Evolutionary conservation across 2,113 vertebrate species (phyloP).

Genomic region (Microtus oregoni): DNA sequence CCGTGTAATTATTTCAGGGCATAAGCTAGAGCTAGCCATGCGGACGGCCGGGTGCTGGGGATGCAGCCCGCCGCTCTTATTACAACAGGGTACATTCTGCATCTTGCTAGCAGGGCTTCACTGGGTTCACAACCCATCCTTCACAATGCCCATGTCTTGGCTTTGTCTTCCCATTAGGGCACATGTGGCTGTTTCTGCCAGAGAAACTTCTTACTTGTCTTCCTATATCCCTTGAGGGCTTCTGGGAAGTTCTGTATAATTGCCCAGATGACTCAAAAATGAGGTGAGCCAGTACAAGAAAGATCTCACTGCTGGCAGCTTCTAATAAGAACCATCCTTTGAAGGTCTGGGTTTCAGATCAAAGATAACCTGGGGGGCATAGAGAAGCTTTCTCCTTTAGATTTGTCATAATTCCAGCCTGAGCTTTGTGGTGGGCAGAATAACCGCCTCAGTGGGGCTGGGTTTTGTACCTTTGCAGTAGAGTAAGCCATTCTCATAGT

Average conservation of each 20-base stretch:
- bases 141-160: fast-evolving
- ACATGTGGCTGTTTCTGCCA: not conserved
- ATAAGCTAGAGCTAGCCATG: too few species aligned
- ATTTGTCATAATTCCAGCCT: not conserved
- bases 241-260: not conserved
- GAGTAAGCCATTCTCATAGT: not conserved
- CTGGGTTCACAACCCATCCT: not conserved
- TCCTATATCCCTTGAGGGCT: not conserved
- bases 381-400: not conserved
- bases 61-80: too few species aligned
- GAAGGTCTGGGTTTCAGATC: not conserved
- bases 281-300: not conserved
- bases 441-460: not conserved
- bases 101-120: not conserved
- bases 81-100: not conserved
- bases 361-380: not conserved
- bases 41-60: too few species aligned
- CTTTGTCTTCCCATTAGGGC: not conserved
- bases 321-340: not conserved
- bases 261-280: not conserved
- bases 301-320: too few species aligned
- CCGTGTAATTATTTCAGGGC: too few species aligned
- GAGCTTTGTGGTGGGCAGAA: too few species aligned
- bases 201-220: too few species aligned
- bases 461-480: not conserved